Percentiles rank a stretch among this genome's conserved stretches.
Conservation (phyloP, 2,797 vertebrate species). For the Megalops cyprinoides region DNA sequence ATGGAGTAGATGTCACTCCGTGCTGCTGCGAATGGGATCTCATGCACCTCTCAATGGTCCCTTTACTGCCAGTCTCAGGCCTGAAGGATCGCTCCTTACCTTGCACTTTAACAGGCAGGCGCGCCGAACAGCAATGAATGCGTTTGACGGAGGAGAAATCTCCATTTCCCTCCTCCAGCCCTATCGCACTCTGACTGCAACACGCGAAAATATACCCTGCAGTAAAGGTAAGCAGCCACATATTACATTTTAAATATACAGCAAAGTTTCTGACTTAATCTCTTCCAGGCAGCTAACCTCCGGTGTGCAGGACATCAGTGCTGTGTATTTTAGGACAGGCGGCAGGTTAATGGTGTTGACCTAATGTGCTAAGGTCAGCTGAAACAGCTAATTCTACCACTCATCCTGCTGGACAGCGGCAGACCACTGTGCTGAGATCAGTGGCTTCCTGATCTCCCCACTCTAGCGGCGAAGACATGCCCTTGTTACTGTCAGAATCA, state of each 20-base stretch:
- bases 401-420: background rate
- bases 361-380: background rate
- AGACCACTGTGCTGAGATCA: background rate
- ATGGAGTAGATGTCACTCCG: background rate
- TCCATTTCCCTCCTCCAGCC: background rate
- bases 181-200: background rate
- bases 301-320: background rate
- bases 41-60: background rate
- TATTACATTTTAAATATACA: background rate
- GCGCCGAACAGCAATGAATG: too few species aligned
- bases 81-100: background rate
- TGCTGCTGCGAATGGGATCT: background rate
- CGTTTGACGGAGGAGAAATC: background rate
- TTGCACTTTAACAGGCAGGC: background rate
- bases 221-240: background rate
- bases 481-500: background rate
- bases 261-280: background rate
- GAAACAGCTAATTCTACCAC: background rate
- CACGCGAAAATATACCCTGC: background rate
- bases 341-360: background rate
- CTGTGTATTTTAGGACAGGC: background rate
- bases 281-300: too few species aligned
- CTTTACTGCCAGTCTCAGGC: background rate
- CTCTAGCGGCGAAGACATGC: background rate
- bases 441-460: background rate